Base-by-base conservation (phyloP, 2,113 vertebrate species). In the Aspiorhynchus laticeps region DNA sequence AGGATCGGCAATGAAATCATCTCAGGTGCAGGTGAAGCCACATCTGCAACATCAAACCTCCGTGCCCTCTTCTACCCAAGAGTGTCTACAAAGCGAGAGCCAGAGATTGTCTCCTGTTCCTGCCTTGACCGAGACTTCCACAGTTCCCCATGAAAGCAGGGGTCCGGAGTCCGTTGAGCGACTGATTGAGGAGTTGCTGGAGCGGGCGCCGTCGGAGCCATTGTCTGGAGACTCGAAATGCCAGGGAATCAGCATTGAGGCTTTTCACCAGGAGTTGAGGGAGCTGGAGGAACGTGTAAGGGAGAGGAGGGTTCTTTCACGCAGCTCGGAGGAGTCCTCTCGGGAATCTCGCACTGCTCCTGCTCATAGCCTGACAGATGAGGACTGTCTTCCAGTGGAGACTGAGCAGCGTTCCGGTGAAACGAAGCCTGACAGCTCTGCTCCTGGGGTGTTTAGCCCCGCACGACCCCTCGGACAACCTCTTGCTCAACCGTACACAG, bases 401-500 rank as follows among this genome's bases (percentile, higher is more conserved):
- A 43, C 15, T 0, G 94, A 90, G 84, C 88, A 0, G 11, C 63
- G 0, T 0, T 85, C 1, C 71, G 88, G 41, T 8, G 76, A 92
- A 74, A 33, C 86, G 5, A 21, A 94, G 84, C 93, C 91, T 1
- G 95, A 95, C 67, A 88, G 91, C 56, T 88, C 95, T 17, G 91
- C 15, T 26, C 28, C 61, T 75, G 90, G 87, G 28, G 8, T 93
- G 43, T 93, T 91, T 33, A 97, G 96, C 92, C 96, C 97, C 17
- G 93, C 94, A 1, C 93, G 95, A 85, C 92, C 94, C 0, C 89
- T 94, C 1, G 96, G 93, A 86, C 95, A 95, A 15, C 93, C 96
- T 10, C 91, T 91, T 36, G 93, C 93, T 85, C 98, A 98, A 81
- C 97, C 98, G 7, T 98, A 97, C 93, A 99, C 97, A 93, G 97